Evolutionary conservation across 2,888 invertebrate species (phyloP).

Genomic region (Operophtera brumata): DNA sequence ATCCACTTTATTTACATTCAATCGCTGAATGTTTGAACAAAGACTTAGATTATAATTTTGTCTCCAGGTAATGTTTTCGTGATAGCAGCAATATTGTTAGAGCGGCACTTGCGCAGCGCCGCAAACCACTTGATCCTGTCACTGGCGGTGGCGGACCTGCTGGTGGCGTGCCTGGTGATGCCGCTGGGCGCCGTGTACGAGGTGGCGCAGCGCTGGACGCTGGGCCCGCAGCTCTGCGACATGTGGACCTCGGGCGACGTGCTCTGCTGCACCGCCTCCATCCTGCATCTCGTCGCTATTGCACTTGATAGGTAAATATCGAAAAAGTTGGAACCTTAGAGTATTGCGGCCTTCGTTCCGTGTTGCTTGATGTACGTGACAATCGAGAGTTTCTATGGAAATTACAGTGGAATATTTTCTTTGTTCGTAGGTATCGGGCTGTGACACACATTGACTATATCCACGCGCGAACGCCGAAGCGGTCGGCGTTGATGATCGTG

Average conservation of each 20-base stretch:
- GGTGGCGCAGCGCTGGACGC: conserved; percentile 89
- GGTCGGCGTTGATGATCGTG: conserved; percentile 90
- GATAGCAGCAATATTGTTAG: conserved; percentile 94
- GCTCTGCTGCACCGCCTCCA: conserved; percentile 92
- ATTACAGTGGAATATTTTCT: conserved; percentile 1
- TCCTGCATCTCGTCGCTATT: conserved; percentile 90
- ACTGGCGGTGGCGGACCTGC: conserved; percentile 93
- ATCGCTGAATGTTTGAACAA: too few relatives aligned
- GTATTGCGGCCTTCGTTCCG: too few relatives aligned
- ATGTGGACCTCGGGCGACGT: conserved; percentile 97
- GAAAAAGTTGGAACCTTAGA: neutral
- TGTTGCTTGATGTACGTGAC: neutral
- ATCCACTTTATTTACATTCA: neutral
- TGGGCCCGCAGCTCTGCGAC: conserved; percentile 94
- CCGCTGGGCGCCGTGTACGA: conserved; percentile 89
- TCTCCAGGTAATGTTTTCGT: conserved; percentile 94
- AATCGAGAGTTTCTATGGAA: neutral
- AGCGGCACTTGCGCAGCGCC: conserved; percentile 91
- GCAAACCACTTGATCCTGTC: conserved; percentile 95
- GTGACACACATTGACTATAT: conserved; percentile 95
- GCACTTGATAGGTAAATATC: conserved; percentile 87
- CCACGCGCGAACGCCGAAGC: conserved; percentile 87
- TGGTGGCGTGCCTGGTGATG: conserved; percentile 92
- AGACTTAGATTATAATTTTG: neutral
- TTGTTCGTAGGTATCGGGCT: conserved; percentile 88